Evolutionary conservation across 1,140 invertebrate genomes (phyloP).

Genomic region (Caenorhabditis brenneri): DNA sequence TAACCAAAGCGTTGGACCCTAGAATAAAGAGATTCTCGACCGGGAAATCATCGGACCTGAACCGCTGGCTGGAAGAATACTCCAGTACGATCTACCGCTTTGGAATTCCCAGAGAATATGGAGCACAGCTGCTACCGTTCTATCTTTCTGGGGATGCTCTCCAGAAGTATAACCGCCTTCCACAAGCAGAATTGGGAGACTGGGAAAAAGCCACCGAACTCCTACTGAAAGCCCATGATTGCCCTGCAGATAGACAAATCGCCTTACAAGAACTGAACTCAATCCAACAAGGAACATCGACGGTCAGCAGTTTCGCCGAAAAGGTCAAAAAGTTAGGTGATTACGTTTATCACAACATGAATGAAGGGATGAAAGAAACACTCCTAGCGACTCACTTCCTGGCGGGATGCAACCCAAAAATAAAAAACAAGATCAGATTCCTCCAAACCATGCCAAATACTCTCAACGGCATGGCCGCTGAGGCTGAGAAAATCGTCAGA

Average conservation of each 20-base stretch:
- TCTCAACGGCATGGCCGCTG: neutral
- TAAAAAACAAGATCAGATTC: neutral
- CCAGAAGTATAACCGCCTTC: neutral
- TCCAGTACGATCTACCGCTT: neutral
- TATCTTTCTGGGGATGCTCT: neutral
- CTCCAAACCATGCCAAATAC: neutral
- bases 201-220: neutral
- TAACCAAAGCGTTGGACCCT: neutral
- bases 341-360: neutral
- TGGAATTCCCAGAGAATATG: neutral
- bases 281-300: neutral
- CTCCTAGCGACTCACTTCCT: neutral
- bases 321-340: neutral
- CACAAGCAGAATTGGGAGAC: neutral
- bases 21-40: neutral
- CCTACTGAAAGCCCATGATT: neutral
- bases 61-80: neutral
- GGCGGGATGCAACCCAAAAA: neutral
- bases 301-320: neutral
- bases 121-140: neutral
- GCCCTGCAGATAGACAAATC: neutral
- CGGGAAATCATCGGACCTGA: neutral
- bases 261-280: neutral
- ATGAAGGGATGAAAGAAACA: neutral
- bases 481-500: neutral